Evolutionary conservation across 2,797 vertebrate genomes (phyloP), one percentile per base, ranked within the genome.

Genomic region (Danio jaintianensis): DNA sequence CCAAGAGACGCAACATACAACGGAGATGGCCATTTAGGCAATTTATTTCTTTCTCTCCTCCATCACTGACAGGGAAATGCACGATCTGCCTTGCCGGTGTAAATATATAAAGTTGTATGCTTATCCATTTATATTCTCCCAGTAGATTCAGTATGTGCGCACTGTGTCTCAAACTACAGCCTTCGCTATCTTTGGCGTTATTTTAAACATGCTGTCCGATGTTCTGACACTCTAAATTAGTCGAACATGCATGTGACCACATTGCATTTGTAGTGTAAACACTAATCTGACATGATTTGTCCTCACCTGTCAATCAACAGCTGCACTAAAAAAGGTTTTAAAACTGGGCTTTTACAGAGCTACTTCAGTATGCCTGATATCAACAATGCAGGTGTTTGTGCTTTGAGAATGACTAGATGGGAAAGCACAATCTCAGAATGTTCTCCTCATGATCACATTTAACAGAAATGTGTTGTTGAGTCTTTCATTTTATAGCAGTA

Each of bases 1-100:
- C 20, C 75, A 40, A 22, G 52, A 22, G 71, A 38, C 61, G 50
- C 62, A 66, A 50, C 61, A 58, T 74, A 73, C 78, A 73, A 58
- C 72, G 15, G 43, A 64, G 38, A 71, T 43, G 38, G 67, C 59
- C 53, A 38, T 63, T 66, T 59, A 52, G 66, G 53, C 45, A 56
- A 59, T 73, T 72, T 43, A 16, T 38, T 12, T 22, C 58, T 53
- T 82, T 78, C 59, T 47, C 13, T 76, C 18, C 40, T 71, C 22
- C 15, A 45, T 56, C 56, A 53, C 58, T 42, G 36, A 18, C 42
- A 55, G 55, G 29, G 38, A 40, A 71, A 70, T 59, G 64, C 7
- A n/a, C 68, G 75, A 67, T 58, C n/a, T 77, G 40, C 48, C 22
- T 20, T 50, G 29, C 63, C 7, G 18, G n/a, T 47, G 43, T 15